Base-by-base conservation (phyloP, 2,888 invertebrate genomes). In the Clostera curtula region DNA sequence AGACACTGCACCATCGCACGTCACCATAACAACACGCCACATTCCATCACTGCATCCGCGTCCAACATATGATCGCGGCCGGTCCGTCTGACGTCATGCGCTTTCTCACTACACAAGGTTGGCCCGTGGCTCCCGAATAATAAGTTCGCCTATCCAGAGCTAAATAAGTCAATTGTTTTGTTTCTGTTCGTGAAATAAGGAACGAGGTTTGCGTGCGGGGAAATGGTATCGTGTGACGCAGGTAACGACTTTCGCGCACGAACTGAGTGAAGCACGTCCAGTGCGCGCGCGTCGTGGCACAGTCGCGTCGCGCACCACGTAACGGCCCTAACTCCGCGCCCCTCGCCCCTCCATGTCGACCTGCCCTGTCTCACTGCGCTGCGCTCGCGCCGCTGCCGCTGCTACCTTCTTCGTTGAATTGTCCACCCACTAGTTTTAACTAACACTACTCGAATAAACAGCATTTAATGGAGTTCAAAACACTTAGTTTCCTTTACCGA, bases 11-110 rank as follows among this genome's bases (percentile, higher is more conserved):
- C 65, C 77, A 76, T 73, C 57, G 65, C 70, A 70, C 70, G 63
- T 79, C 71, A 77, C 72, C 69, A 79, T 61, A 73, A 76, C 67
- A 74, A 74, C 69, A 76, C 69, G 56, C 70, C 70, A 74, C 82
- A 80, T 82, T 82, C 80, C 80, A 77, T 79, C 82, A 82, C 82
- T 79, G 80, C 82, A 82, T 80, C 80, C 82, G 79, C 73, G 69
- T 77, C 71, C 65, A 82, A 79, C 80, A 83, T 82, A 83, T 83
- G 83, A 82, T 82, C 74, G 69, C 58, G 66, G 66, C 74, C 75
- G 76, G 75, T 69, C 66, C 61, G 55, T 59, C 62, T 82, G 80
- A 82, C 80, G 82, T 83, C 82, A 82, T 71, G 44, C 75, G 68
- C 80, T 80, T 82, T 80, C 80, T 75, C 72, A 69, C 63, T 57